A percentile compares a stretch with the other conserved stretches of the same genome.
Conservation (phyloP, 2,888 invertebrate species). For the Drosophila atroscutellata region DNA sequence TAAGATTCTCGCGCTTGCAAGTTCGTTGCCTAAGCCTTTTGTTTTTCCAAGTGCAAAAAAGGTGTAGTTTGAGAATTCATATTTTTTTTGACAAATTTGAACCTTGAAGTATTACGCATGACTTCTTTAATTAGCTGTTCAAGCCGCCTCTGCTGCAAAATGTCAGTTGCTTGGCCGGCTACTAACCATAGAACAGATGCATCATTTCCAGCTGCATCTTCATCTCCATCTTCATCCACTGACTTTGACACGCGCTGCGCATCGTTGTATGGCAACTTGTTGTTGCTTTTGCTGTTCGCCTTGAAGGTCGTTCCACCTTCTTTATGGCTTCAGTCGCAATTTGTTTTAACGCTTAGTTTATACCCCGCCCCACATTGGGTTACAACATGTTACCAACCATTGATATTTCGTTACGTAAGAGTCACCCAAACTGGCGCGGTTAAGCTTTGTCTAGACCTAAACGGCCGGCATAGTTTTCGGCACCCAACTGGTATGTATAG, state of each 20-base stretch:
- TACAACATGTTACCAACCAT: constrained; percentile 37
- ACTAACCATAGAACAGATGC: constrained; percentile 49
- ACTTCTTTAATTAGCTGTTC: constrained; percentile 48
- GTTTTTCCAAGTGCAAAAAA: constrained; percentile 20
- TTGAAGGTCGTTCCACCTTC: constrained; percentile 66
- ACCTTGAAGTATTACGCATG: constrained; percentile 67
- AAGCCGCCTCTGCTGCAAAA: constrained; percentile 43
- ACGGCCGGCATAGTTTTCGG: constrained; percentile 56
- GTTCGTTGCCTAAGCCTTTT: constrained; percentile 61
- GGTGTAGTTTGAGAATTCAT: constrained; percentile 1
- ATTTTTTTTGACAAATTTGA: constrained; percentile 32
- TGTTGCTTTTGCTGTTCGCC: constrained; percentile 52
- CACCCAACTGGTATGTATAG: constrained; percentile 29
- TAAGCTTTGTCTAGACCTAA: constrained; percentile 41
- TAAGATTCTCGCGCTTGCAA: constrained; percentile 28
- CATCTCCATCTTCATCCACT: constrained; percentile 36
- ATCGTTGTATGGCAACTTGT: constrained; percentile 45
- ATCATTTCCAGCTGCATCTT: constrained; percentile 12
- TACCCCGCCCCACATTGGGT: constrained; percentile 2
- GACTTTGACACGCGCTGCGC: constrained; percentile 65
- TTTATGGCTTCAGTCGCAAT: constrained; percentile 63
- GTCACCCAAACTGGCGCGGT: constrained; percentile 45
- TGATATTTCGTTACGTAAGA: constrained; percentile 56
- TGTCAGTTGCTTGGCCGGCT: constrained; percentile 57
- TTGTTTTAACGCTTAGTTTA: constrained; percentile 42